Conservation (phyloP, 2,113 vertebrate genomes). For the Polypterus senegalus region DNA sequence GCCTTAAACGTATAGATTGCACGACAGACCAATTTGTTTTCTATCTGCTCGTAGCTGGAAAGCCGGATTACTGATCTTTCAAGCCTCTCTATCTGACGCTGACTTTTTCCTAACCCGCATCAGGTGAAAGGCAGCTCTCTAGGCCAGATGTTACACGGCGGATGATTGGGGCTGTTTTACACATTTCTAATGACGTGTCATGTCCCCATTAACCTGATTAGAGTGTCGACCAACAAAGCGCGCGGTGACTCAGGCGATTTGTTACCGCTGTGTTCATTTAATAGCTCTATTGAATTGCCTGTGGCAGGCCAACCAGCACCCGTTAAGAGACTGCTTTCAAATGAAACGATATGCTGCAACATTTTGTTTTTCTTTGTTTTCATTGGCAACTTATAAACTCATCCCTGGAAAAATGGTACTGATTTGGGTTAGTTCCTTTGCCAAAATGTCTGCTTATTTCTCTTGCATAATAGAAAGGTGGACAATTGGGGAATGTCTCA, state of each 20-base stretch:
- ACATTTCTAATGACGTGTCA: constrained; percentile 1
- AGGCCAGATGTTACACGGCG: background rate
- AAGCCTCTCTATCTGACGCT: background rate
- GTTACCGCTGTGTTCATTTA: background rate
- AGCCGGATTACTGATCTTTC: background rate
- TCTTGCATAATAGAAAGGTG: no score
- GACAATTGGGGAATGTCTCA: background rate
- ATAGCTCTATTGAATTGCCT: constrained; percentile 4
- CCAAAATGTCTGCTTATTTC: no score
- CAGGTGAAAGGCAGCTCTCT: constrained; percentile 15
- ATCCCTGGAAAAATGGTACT: no score
- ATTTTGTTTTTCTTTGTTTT: background rate
- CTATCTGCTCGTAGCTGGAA: no score
- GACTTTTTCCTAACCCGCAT: constrained; percentile 1
- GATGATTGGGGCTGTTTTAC: background rate
- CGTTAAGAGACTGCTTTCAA: background rate
- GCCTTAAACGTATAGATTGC: background rate
- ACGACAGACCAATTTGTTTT: background rate
- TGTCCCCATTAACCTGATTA: background rate
- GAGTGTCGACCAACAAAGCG: background rate
- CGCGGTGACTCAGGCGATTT: background rate
- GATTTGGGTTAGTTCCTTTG: no score
- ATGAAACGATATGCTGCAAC: background rate
- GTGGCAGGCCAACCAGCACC: background rate
- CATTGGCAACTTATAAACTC: no score